phyloP scores from a whole-genome alignment of 2,888 invertebrate genomes.

The Thecophora atra region DNA sequence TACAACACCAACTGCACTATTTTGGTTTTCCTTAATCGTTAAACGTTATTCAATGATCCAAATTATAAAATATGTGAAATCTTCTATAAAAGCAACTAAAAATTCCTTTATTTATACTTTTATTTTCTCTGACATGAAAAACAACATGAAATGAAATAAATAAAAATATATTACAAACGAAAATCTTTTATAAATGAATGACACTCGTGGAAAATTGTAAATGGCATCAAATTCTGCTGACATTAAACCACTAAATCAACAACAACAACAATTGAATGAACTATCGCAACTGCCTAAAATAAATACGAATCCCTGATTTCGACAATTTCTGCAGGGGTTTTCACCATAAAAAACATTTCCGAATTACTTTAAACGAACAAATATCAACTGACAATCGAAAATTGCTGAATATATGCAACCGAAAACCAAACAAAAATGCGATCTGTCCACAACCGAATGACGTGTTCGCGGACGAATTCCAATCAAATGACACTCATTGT shows the following conservation, averaged over 20 bases:
- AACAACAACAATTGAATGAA: conserved; percentile 18
- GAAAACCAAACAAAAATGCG: too few species aligned
- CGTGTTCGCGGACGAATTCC: conserved; percentile 38
- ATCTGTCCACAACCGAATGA: conserved; percentile 1
- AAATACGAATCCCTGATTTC: conserved; percentile 53
- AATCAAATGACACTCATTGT: conserved; percentile 15
- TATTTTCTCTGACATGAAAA: background rate
- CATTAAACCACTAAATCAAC: conserved; percentile 41
- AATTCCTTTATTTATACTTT: conserved; percentile 34
- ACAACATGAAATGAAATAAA: too few species aligned
- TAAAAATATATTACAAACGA: too few species aligned
- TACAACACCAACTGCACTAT: background rate
- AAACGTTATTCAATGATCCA: too few species aligned
- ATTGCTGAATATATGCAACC: conserved; percentile 55
- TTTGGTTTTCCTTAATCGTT: conserved; percentile 15
- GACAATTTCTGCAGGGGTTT: conserved; percentile 35
- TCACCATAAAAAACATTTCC: conserved; percentile 22
- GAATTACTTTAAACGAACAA: conserved; percentile 29
- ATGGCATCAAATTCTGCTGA: conserved; percentile 58
- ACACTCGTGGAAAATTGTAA: too few species aligned
- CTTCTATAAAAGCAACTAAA: conserved; percentile 44
- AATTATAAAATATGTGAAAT: too few species aligned
- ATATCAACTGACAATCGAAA: conserved; percentile 46
- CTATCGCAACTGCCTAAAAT: background rate
- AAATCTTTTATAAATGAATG: too few species aligned